phyloP scores from a whole-genome alignment of 2,797 vertebrate genomes.

The Mus caroli region DNA sequence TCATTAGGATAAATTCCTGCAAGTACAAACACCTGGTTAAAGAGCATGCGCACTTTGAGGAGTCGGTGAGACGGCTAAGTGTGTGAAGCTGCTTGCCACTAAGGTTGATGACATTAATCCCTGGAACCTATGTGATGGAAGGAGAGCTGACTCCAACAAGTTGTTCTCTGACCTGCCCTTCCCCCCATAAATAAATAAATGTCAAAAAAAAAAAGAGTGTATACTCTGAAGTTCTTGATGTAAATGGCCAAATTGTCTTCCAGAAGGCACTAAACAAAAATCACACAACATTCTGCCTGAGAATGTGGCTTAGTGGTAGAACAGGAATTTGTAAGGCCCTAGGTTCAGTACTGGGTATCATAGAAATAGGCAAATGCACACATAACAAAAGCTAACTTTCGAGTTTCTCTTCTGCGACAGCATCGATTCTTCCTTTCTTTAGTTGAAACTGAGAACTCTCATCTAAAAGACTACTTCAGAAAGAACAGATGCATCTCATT shows the following conservation, averaged over 20 bases:
- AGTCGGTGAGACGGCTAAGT: neutral
- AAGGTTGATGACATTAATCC: neutral
- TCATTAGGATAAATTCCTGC: slow-evolving; percentile 12
- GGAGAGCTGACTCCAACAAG: neutral
- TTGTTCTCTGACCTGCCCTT: neutral
- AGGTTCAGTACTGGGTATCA: neutral
- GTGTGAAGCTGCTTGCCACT: neutral
- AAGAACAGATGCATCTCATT: neutral
- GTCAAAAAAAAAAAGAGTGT: neutral
- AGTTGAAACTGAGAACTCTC: neutral
- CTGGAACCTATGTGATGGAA: neutral
- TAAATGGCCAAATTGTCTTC: neutral
- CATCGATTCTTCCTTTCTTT: neutral
- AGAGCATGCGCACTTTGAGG: neutral
- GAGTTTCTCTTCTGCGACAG: neutral
- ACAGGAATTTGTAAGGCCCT: neutral
- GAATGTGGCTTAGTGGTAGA: neutral
- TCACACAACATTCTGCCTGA: neutral
- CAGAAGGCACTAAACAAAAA: neutral
- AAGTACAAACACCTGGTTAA: neutral
- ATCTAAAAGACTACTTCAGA: neutral
- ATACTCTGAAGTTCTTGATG: neutral
- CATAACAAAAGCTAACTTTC: neutral
- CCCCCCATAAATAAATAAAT: neutral
- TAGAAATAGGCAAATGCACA: neutral